Evolutionary conservation across 1,140 invertebrate genomes (phyloP).

Genomic region (Cyclina sinensis): DNA sequence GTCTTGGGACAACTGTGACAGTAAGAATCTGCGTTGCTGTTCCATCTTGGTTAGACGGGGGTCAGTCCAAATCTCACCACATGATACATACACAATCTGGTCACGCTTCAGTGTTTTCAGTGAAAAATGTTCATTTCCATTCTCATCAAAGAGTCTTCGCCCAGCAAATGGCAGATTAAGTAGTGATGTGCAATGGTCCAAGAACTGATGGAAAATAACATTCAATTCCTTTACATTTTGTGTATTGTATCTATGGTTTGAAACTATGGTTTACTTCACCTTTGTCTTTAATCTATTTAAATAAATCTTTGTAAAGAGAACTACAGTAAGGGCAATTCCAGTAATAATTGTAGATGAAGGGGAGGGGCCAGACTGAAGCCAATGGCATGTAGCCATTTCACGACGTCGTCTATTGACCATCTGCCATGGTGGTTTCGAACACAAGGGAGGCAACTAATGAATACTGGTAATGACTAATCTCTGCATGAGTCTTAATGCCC

Average conservation of each 20-base stretch:
- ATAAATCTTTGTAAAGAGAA: no score
- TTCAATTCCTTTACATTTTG: not conserved
- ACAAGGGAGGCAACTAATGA: no score
- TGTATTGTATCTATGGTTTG: not conserved
- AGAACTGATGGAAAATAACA: slow-evolving; percentile 79
- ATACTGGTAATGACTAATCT: no score
- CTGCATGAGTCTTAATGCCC: no score
- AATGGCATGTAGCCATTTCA: no score
- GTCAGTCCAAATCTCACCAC: slow-evolving; percentile 85
- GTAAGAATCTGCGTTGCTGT: slow-evolving; percentile 82
- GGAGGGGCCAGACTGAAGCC: no score
- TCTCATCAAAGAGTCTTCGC: slow-evolving; percentile 84
- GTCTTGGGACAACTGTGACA: slow-evolving; percentile 84
- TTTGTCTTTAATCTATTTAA: no score
- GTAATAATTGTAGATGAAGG: no score
- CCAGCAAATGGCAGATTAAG: slow-evolving; percentile 85
- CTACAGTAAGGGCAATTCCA: no score
- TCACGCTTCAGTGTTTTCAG: slow-evolving; percentile 82
- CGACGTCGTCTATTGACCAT: no score
- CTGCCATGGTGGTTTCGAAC: no score
- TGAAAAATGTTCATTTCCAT: slow-evolving; percentile 85
- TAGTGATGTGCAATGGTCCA: slow-evolving; percentile 84
- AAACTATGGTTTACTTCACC: no score
- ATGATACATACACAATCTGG: slow-evolving; percentile 84
- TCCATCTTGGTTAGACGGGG: slow-evolving; percentile 83